Evolutionary conservation across 2,113 vertebrate genomes (phyloP).

Genomic region (Oncorhynchus mykiss): DNA sequence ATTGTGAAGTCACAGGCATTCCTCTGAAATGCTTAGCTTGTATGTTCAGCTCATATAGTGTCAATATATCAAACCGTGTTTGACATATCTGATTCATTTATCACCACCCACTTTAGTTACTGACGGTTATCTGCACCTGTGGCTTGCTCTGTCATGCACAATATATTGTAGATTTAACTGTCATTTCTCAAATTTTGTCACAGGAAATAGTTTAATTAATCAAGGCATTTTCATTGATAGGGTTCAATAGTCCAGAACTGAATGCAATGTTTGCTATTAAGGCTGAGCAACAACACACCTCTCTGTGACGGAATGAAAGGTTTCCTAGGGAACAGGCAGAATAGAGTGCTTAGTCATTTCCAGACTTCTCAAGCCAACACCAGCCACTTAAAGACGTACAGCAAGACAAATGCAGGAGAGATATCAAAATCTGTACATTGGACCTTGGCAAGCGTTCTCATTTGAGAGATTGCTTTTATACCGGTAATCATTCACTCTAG

Average conservation of each 20-base stretch:
- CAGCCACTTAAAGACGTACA: conserved; percentile 8
- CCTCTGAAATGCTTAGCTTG: background rate
- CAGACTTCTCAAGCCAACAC: conserved; percentile 20
- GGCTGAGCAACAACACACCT: conserved; percentile 24
- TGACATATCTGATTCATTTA: no score
- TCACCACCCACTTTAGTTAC: no score
- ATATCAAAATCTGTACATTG: conserved; percentile 9
- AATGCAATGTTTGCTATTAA: conserved; percentile 27
- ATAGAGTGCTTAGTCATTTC: conserved; percentile 43
- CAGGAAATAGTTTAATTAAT: no score
- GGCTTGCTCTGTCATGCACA: background rate
- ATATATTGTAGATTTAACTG: background rate
- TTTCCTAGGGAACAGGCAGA: conserved; percentile 28
- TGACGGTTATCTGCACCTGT: no score
- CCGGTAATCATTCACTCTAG: background rate
- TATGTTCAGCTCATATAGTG: background rate
- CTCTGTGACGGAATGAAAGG: conserved; percentile 25
- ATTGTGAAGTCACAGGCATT: background rate
- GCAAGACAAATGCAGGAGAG: background rate
- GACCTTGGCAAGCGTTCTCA: conserved; percentile 7
- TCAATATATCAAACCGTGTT: background rate
- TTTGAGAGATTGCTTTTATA: background rate
- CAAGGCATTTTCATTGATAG: no score
- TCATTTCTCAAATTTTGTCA: no score
- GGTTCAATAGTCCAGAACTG: conserved; percentile 12